Percentiles rank a stretch among this genome's conserved stretches.
These are phyloP conservation scores for Antheraea assamensis DNA, from an alignment of 2,888 invertebrate genomes.

Conservation along the genomic window DNA sequence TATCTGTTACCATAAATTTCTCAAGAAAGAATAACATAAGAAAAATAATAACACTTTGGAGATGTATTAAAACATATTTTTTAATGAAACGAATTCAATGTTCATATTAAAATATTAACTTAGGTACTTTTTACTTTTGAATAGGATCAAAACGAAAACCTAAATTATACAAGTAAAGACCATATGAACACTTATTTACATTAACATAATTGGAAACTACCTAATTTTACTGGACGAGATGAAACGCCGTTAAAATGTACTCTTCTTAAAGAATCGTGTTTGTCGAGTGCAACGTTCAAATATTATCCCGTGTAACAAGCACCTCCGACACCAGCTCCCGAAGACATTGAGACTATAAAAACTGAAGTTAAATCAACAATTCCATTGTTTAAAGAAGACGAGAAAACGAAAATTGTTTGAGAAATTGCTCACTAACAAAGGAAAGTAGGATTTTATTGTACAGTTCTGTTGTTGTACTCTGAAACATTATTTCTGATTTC, in stretches of 20 bases:
- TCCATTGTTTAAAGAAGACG: conserved; percentile 25
- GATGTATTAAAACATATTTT: not conserved
- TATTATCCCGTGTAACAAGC: conserved; percentile 51
- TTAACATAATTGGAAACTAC: not conserved
- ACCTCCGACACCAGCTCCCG: conserved; percentile 38
- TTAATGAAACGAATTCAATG: not conserved
- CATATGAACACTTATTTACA: not conserved
- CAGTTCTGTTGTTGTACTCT: not conserved
- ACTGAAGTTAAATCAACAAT: conserved; percentile 43
- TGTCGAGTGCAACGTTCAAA: conserved; percentile 49
- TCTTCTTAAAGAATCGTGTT: conserved; percentile 34
- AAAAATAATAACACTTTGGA: not conserved
- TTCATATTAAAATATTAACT: not conserved
- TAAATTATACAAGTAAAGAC: too few species aligned
- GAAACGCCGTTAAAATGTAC: conserved; percentile 42
- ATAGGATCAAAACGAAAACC: too few species aligned
- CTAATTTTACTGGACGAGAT: conserved; percentile 17
- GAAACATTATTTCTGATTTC: conserved; percentile 1
- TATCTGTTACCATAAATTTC: not conserved
- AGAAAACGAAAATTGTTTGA: conserved; percentile 16
- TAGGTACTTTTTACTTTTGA: not conserved
- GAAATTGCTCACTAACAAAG: conserved; percentile 1
- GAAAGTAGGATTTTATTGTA: conserved; percentile 10
- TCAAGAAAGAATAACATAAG: not conserved
- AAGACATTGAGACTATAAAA: conserved; percentile 40